These are phyloP conservation scores for Netelia virgata DNA, from an alignment of 2,888 invertebrate species.

Conservation along the genomic window DNA sequence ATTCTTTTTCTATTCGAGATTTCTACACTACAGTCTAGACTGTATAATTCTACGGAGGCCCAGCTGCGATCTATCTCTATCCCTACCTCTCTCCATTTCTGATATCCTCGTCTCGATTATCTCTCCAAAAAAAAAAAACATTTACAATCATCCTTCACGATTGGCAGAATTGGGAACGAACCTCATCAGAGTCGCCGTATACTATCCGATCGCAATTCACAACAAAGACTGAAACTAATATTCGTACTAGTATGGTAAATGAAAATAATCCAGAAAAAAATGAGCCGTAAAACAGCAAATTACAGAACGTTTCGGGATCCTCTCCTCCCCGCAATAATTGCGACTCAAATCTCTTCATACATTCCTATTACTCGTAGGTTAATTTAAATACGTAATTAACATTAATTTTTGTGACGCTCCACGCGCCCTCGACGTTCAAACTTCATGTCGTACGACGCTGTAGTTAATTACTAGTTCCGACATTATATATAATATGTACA, in stretches of 20 bases:
- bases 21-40: slow-evolving; percentile 61
- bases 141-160: background rate
- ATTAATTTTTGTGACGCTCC: slow-evolving; percentile 60
- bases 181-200: slow-evolving; percentile 57
- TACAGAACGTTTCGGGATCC: slow-evolving; percentile 32
- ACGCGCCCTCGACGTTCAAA: slow-evolving; percentile 17
- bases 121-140: too few relatives aligned
- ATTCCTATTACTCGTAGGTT: slow-evolving; percentile 77
- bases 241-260: slow-evolving; percentile 71
- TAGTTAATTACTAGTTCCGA: slow-evolving; percentile 38
- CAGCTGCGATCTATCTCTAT: slow-evolving; percentile 58
- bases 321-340: slow-evolving; percentile 3
- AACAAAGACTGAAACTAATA: slow-evolving; percentile 81
- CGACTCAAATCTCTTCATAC: slow-evolving; percentile 71
- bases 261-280: slow-evolving; percentile 33
- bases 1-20: slow-evolving; percentile 76
- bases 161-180: slow-evolving; percentile 1
- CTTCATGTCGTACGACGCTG: slow-evolving; percentile 42
- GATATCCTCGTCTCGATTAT: background rate
- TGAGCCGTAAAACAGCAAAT: slow-evolving; percentile 34
- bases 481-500: slow-evolving; percentile 34
- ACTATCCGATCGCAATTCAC: slow-evolving; percentile 77
- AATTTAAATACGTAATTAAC: slow-evolving; percentile 74
- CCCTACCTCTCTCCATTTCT: background rate
- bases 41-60: slow-evolving; percentile 59